Percentiles rank a stretch among this genome's conserved stretches.
Evolutionary conservation across 1,140 invertebrate genomes (phyloP).

Genomic region (Camponotus pennsylvanicus): DNA sequence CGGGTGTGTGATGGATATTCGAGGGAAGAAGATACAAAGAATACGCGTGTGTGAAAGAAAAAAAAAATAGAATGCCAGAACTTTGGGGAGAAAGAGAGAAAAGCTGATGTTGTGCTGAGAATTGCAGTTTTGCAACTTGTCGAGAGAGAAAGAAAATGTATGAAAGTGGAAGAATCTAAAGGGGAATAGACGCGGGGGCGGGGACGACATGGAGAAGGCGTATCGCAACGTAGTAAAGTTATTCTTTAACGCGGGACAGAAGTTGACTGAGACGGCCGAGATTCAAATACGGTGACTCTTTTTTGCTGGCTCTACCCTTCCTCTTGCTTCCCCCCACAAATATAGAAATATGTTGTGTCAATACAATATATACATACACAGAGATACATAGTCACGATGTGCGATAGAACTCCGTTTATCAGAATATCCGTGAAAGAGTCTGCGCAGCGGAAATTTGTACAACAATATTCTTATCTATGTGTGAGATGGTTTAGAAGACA

Average conservation of each 20-base stretch:
- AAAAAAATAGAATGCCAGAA: constrained; percentile 34
- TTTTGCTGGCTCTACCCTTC: constrained; percentile 87
- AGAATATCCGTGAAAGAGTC: constrained; percentile 34
- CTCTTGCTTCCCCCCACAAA: constrained; percentile 86
- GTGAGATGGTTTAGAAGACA: neutral
- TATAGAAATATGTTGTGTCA: constrained; percentile 70
- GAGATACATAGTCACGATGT: constrained; percentile 55
- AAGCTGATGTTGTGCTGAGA: neutral
- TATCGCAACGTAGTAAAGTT: constrained; percentile 60
- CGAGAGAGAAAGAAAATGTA: constrained; percentile 66
- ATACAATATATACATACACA: constrained; percentile 66
- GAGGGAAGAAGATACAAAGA: neutral
- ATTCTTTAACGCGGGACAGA: constrained; percentile 68
- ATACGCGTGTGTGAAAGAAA: constrained; percentile 47
- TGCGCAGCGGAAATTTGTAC: neutral
- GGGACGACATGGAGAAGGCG: constrained; percentile 69
- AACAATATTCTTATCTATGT: constrained; percentile 22
- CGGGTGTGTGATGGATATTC: constrained; percentile 25
- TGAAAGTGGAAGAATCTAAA: constrained; percentile 73
- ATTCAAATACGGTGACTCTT: constrained; percentile 80
- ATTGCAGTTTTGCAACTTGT: constrained; percentile 27
- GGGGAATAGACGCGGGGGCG: constrained; percentile 55
- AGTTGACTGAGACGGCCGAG: constrained; percentile 68
- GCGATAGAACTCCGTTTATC: constrained; percentile 51
- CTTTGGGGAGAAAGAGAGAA: constrained; percentile 47